Evolutionary conservation across 2,888 invertebrate species (phyloP).

Genomic region (Cheilosia scutellata): DNA sequence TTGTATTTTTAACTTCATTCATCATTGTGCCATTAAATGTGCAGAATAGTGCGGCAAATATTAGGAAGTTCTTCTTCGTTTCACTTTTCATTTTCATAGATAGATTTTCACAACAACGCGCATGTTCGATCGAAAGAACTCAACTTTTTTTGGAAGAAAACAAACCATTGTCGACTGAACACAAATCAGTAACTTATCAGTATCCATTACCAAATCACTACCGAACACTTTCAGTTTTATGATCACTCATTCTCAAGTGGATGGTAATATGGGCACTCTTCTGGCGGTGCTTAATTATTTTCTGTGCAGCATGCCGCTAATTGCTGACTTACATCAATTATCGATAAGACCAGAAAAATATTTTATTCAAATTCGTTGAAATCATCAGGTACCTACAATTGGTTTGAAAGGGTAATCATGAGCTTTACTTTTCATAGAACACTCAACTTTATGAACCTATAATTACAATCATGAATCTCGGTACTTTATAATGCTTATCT

Average conservation of each 20-base stretch:
- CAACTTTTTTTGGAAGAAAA: too few species aligned
- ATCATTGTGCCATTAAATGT: too few species aligned
- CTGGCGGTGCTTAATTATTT: not conserved
- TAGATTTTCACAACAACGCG: too few species aligned
- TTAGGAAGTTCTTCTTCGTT: too few species aligned
- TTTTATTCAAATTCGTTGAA: too few species aligned
- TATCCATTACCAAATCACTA: slow-evolving; percentile 15
- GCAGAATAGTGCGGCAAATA: too few species aligned
- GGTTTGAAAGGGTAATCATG: not conserved
- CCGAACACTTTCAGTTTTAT: not conserved
- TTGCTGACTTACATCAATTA: not conserved
- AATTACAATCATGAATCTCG: not conserved
- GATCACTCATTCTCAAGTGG: slow-evolving; percentile 33
- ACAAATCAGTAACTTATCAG: slow-evolving; percentile 2
- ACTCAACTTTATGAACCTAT: not conserved
- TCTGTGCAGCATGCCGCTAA: slow-evolving; percentile 6
- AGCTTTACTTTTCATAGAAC: not conserved
- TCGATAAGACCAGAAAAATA: slow-evolving; percentile 1
- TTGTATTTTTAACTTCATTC: too few species aligned
- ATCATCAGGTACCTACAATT: not conserved
- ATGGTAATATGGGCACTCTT: not conserved
- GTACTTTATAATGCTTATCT: slow-evolving; percentile 6
- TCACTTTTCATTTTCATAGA: too few species aligned
- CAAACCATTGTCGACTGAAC: too few species aligned
- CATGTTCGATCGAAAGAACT: too few species aligned